Conservation (phyloP, 2,888 invertebrate species). For the Yponomeuta evonymella region DNA sequence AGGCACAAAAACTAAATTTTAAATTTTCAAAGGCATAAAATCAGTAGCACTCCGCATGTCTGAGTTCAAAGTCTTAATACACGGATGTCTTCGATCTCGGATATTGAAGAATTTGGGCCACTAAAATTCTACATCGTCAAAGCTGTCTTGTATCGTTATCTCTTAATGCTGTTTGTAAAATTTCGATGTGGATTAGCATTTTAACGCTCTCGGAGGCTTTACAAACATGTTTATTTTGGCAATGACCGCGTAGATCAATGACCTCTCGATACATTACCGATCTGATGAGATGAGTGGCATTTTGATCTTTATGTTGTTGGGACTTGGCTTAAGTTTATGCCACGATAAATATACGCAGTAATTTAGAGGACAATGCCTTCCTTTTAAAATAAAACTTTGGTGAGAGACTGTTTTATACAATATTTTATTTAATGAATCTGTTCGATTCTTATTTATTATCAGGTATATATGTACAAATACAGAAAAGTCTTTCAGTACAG, state of each 20-base stretch:
- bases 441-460: too few species aligned
- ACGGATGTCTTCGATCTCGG: conserved; percentile 56
- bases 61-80: conserved; percentile 56
- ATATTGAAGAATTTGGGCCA: conserved; percentile 47
- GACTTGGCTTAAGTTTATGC: background rate
- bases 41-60: conserved; percentile 35
- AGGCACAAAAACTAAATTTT: conserved; percentile 15
- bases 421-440: background rate
- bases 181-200: conserved; percentile 39
- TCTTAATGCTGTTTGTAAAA: conserved; percentile 24
- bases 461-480: too few species aligned
- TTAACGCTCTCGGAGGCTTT: conserved; percentile 38
- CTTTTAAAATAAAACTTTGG: background rate
- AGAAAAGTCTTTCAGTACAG: too few species aligned
- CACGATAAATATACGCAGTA: background rate
- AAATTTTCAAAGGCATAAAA: conserved; percentile 21
- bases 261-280: conserved; percentile 33
- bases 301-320: background rate
- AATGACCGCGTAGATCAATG: conserved; percentile 67
- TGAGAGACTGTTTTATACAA: background rate
- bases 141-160: conserved; percentile 18
- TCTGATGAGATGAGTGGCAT: background rate
- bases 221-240: conserved; percentile 58
- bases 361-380: background rate
- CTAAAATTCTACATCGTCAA: conserved; percentile 46